Conservation (phyloP, 2,113 vertebrate genomes). For the Conger conger region DNA sequence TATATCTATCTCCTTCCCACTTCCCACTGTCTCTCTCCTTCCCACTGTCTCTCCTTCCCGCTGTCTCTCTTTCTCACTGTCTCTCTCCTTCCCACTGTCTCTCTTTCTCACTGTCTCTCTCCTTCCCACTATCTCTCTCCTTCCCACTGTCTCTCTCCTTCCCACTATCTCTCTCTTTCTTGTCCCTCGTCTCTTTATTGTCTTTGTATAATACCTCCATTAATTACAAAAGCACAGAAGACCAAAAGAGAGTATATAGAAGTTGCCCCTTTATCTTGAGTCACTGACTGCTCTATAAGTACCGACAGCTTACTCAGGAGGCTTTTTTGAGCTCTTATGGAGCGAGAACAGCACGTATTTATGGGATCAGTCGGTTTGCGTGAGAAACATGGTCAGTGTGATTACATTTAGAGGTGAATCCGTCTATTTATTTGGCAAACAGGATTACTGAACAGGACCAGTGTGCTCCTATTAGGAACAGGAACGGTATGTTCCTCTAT, state of each 20-base stretch:
- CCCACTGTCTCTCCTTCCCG: too few species aligned
- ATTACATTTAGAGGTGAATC: neutral
- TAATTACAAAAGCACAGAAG: neutral
- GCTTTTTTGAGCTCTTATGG: too few species aligned
- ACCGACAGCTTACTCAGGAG: too few species aligned
- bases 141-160: neutral
- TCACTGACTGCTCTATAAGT: too few species aligned
- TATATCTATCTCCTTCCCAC: slow-evolving; percentile 11
- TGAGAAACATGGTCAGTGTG: too few species aligned
- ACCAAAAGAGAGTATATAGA: too few species aligned
- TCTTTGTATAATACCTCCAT: neutral
- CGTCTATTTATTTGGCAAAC: neutral
- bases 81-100: neutral
- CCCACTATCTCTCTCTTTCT: slow-evolving; percentile 17
- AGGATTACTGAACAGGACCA: neutral
- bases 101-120: slow-evolving; percentile 22
- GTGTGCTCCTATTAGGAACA: too few species aligned
- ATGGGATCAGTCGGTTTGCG: neutral
- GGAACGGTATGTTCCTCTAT: neutral
- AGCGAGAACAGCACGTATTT: neutral
- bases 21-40: neutral
- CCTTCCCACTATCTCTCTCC: too few species aligned
- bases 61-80: neutral
- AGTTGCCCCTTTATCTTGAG: too few species aligned
- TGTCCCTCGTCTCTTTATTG: neutral